Evolutionary conservation across 1,140 invertebrate genomes (phyloP).

Genomic region (Trypoxylus dichotomus): DNA sequence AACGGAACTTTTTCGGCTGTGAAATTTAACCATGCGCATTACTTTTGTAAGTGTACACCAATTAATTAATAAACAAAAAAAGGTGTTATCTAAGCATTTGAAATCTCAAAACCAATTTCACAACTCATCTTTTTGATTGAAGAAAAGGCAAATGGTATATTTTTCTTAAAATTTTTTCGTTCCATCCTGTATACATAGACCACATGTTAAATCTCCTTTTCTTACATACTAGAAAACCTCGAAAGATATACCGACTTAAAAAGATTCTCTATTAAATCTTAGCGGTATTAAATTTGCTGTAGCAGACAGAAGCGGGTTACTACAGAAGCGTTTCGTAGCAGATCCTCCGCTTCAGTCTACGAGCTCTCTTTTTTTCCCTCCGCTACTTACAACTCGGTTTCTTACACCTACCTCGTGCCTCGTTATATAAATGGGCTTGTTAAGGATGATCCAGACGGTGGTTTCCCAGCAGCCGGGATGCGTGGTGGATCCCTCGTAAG

Average conservation of each 20-base stretch:
- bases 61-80: too few relatives aligned
- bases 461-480: constrained; percentile 93
- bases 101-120: too few relatives aligned
- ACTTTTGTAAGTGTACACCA: too few relatives aligned
- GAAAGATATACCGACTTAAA: neutral
- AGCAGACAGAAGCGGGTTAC: neutral
- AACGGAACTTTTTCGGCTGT: too few relatives aligned
- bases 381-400: neutral
- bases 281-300: constrained; percentile 28
- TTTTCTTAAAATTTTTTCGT: too few relatives aligned
- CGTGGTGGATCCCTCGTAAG: constrained; percentile 97
- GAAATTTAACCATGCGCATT: too few relatives aligned
- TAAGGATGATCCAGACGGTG: constrained; percentile 92
- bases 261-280: constrained; percentile 23
- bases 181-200: too few relatives aligned
- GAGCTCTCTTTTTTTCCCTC: constrained; percentile 6
- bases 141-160: too few relatives aligned
- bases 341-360: neutral
- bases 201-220: neutral
- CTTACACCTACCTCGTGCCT: constrained; percentile 73
- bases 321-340: neutral
- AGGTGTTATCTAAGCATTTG: too few relatives aligned
- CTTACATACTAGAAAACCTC: neutral
- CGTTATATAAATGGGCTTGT: constrained; percentile 95
- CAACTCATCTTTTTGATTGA: too few relatives aligned